Evolutionary conservation across 2,113 vertebrate species (phyloP), one percentile per base, ranked within the genome.

Genomic region (Phodopus roborovskii): DNA sequence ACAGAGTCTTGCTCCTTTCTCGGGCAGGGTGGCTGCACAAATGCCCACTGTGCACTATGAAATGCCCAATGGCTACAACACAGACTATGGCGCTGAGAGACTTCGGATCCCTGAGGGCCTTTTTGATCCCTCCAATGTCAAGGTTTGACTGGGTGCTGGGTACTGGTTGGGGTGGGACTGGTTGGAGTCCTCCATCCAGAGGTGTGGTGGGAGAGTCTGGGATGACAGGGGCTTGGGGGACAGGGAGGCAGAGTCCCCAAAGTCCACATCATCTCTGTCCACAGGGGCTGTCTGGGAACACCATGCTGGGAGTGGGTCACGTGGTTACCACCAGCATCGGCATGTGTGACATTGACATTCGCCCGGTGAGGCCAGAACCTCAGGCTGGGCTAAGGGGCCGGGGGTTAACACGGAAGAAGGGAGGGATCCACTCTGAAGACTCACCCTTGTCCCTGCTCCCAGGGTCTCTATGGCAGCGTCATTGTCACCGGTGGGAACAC

Each of bases 31-130:
- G 68, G 99, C 99, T 0, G 98, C 98, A 0, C 99, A 99, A 92
- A 99, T 99, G 99, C 99, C 99, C 82, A 99, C 99, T 0, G 98
- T 99, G n/a, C 99, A 99, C 89, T 99, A 99, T 0, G 98, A 99
- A 95, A 98, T 99, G 98, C 99, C 99, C 95, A 99, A 98, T 0
- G 99, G 99, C 4, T 99, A 98, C 95, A 99, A 98, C 94, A 98
- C 98, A 2, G 99, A 99, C 97, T 99, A 98, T 0, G 98, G 99
- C 0, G 98, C 99, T 0, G 99, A 99, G 95, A 92, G 98, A 16
- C 97, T 99, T 62, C 97, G 98, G 4, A 99, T 99, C 74, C 98
- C 99, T 0, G 99, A 99, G 96, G 99, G 99, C 78, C 98, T 99
- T 2, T 99, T 99, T 15, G 98, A 99, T 48, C 99, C 98, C 13